Base-by-base conservation (phyloP, 1,140 invertebrate species). In the Nautilus pompilius region DNA sequence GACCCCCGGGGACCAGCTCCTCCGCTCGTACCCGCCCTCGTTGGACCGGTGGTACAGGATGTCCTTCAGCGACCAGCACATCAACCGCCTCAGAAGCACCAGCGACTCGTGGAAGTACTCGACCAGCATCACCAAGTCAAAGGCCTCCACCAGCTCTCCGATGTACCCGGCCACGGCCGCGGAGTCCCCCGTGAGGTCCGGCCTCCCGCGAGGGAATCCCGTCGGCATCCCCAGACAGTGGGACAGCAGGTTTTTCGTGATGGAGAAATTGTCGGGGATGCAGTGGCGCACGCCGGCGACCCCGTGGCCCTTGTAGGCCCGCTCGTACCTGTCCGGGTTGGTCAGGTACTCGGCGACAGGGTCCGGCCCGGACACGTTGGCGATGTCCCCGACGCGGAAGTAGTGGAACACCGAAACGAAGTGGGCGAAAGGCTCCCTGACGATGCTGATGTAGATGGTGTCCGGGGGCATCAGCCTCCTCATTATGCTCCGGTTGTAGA, bases 101-200 rank as follows among this genome's bases (percentile, higher is more conserved):
- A 87, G 67, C 8, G 86, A 87, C 66, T 86, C 85, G 54, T 86
- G 82, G 71, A 87, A 84, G 63, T 84, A 79, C 68, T 87, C 86
- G 3, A 83, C 74, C 24, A 87, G 80, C 84, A 87, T 82, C 8
- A 87, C 80, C 5, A 87, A 71, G 55, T 80, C 73, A 68, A 87
- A 87, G 10, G 71, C 64, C 3, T 63, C 46, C 22, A 71, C 76
- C 20, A 78, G 49, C 13, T 63, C 32, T 17, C 68, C 8, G 10
- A 80, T 70, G 61, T 75, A 77, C 1, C 67, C 17, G 8, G 65
- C 20, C 8, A 76, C 61, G 15, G 66, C 67, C n/a, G 10, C 41
- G 2, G 20, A 22, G 26, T 72, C 60, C 20, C 41, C 36, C 2
- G 67, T 57, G 41, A 76, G 72, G 49, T 78, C 60, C 15, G 26